Evolutionary conservation across 2,113 vertebrate genomes (phyloP), one percentile per base, ranked within the genome.

Genomic region (Toxotes chatareus): DNA sequence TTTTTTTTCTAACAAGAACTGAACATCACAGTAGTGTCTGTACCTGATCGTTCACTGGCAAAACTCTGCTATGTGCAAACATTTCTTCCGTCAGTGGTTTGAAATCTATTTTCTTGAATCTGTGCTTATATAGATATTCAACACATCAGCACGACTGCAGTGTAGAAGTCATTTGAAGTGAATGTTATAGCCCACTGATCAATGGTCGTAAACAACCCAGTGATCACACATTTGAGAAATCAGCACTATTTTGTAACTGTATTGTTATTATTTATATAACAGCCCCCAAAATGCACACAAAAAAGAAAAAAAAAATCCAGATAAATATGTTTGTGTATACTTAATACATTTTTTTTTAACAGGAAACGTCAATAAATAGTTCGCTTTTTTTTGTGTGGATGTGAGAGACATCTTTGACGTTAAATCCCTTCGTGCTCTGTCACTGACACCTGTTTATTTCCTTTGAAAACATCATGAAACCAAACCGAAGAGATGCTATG

Each of bases 401-500:
- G 59, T 70, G 62, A 44, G 57, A 68, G 13, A 67, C 32, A 79
- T 80, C 56, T 65, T 71, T 78, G 61, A 21, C 49, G 70, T 57
- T 38, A 60, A 23, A 83, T 59, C 44, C 44, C 40, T 77, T 73
- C 47, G 34, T 68, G 64, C 19, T 63, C 79, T n/a, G 49, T 36
- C 62, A 32, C 34, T 55, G 68, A 83, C 46, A 84, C 69, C 65
- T 57, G 53, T 68, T 85, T 27, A 34, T 75, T 69, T 82, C 51
- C 70, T 89, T 84, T 90, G 79, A 88, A 89, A 89, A 93, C 74
- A 90, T 84, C 89, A 92, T 90, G 87, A 87, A 87, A 91, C 86
- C 88, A 91, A 93, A 91, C 85, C 83, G 86, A 90, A 90, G 86
- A 92, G 85, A 90, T 82, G 92, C 90, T 91, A 86, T 93, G 93